Base-by-base conservation (phyloP, 2,888 invertebrate species). In the Chelonus formosanus region DNA sequence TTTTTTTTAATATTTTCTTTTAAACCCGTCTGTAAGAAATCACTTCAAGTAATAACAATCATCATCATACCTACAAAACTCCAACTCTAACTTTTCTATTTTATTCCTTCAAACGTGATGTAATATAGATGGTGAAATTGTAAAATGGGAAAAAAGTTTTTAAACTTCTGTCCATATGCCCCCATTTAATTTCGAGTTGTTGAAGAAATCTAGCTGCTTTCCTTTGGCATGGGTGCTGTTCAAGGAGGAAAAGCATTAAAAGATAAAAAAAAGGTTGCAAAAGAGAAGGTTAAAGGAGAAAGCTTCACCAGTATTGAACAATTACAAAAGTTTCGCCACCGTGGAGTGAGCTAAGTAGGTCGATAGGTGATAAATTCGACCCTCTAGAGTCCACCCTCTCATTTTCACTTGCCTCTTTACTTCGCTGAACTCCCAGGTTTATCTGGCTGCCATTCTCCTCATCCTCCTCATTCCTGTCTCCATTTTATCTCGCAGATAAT, bases 361-460 rank as follows among this genome's bases (percentile, higher is more conserved):
- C 78, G 77, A 78, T 78, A 71, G 74, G 72, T 73, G 73, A 80
- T 79, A 76, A 79, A 79, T 78, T 76, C 65, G 72, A 65, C 63
- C 66, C 61, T 54, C 58, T 57, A 44, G 44, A 55, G 48, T 63
- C 50, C 47, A 35, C 45, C 57, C 61, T 52, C 56, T 50, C 47
- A 58, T 52, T 56, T 32, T 47, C 62, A 63, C 50, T 57, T 10
- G 20, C 6, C 31, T 34, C 32, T 40, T 40, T 61, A 44, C 60
- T 44, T 52, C 61, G 52, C n/a, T 56, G 54, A 52, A 56, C 59
- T 40, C 45, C 32, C 32, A 8, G 53, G n/a, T n/a, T 61, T 61
- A 63, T 67, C 50, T 56, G 56, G 56, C 44, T 60, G 32, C 57
- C 5, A 8, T 50, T 36, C 45, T 56, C 54, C 35, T 40, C 48